Base-by-base conservation (phyloP, 2,113 vertebrate genomes). In the Nothobranchius furzeri region DNA sequence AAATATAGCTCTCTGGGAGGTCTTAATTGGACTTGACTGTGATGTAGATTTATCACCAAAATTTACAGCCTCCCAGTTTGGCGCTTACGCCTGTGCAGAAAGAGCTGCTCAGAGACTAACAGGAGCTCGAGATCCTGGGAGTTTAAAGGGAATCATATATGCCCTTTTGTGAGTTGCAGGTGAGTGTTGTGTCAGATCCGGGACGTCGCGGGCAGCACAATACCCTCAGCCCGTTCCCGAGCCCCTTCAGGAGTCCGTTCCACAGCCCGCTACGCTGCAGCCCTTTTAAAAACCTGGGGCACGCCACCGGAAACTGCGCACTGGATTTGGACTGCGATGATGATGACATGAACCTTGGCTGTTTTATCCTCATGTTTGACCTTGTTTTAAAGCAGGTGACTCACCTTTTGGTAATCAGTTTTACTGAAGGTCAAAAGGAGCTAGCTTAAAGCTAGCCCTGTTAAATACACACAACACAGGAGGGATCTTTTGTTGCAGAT, bases 361-460 rank as follows among this genome's bases (percentile, higher is more conserved):
- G 96, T 91, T 99, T 99, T 91, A 99, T 99, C 87, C 95, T 99
- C 78, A 99, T 99, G 98, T 98, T 99, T 85, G 98, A 99, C 86
- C 95, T 99, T 88, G 93, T 99, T 85, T 88, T 99, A 64, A 99
- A 99, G 88, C 98, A 99, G 96, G 98, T 99, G 91, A 85, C 11
- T 3, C 43, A 60, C 15, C 13, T 40, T 40, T 9, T 40, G 1
- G 30, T 30, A 3, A 30, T 8, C 6, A 40, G 1, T 9, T 40
- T 40, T 40, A 40, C 9, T 40, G 1, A 40, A 9, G 37, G 9
- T 9, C 37, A 40, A 40, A 37, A 40, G 3, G 7, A 40, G 9
- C 15, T 24, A 49, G 42, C 14, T 40, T 40, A 45, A 10, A 37
- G n/a, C 37, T 62, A 40, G 36, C 52, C 20, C 56, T 48, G 10